Conservation (phyloP, 1,140 invertebrate species). For the Euglossa dilemma region DNA sequence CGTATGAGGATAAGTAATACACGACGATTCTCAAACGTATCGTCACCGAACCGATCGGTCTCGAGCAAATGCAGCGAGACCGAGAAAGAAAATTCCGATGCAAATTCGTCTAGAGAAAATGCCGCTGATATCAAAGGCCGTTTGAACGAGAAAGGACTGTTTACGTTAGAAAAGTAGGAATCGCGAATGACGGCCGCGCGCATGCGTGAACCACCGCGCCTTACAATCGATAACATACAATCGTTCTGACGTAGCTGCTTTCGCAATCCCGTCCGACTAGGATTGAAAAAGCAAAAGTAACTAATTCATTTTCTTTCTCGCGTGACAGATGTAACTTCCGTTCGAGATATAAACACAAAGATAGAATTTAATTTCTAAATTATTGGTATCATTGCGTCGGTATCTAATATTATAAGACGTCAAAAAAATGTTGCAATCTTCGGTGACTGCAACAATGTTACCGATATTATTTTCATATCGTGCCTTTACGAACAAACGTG, state of each 20-base stretch:
- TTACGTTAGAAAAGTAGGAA: slow-evolving; percentile 70
- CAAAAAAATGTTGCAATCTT: background rate
- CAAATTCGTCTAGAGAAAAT: slow-evolving; percentile 1
- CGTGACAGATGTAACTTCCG: background rate
- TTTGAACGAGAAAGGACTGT: slow-evolving; percentile 63
- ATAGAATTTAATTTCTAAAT: background rate
- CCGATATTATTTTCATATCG: background rate
- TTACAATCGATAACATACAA: slow-evolving; percentile 70
- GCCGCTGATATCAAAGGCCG: slow-evolving; percentile 34
- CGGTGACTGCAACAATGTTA: background rate
- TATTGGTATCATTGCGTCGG: background rate
- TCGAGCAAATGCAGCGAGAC: background rate
- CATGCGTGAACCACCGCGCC: slow-evolving; percentile 64
- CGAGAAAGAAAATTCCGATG: background rate
- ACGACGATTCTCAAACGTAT: background rate
- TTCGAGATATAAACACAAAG: no score
- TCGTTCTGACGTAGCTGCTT: slow-evolving; percentile 70
- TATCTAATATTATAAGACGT: background rate
- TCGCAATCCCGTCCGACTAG: slow-evolving; percentile 52
- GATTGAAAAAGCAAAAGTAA: slow-evolving; percentile 70
- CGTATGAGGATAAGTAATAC: background rate
- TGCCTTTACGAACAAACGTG: background rate
- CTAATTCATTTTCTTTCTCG: background rate
- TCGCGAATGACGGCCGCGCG: slow-evolving; percentile 45
- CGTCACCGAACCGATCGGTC: background rate